Evolutionary conservation across 2,888 invertebrate species (phyloP).

Genomic region (Argynnis bischoffii): DNA sequence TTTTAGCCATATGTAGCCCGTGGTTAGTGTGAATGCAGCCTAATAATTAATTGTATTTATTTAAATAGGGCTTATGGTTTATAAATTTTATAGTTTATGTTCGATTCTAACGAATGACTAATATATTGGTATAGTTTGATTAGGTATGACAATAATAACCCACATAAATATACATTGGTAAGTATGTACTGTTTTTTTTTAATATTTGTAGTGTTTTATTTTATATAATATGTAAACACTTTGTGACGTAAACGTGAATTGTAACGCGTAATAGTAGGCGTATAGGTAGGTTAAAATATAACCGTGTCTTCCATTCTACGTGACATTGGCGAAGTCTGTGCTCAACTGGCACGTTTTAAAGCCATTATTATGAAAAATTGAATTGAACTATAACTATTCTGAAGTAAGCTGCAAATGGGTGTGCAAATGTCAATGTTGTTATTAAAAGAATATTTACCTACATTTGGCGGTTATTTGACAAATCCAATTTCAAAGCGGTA

Average conservation of each 20-base stretch:
- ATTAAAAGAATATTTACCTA: no score
- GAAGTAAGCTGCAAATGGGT: no score
- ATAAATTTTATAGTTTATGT: conserved; percentile 2
- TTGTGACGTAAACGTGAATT: conserved; percentile 4
- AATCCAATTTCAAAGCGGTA: no score
- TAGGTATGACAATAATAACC: conserved; percentile 5
- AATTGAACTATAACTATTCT: no score
- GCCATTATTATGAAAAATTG: no score
- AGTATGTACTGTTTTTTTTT: conserved; percentile 4
- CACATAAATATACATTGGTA: conserved; percentile 17
- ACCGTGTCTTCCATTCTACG: no score
- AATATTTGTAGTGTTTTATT: neutral
- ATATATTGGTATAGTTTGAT: neutral
- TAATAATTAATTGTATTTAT: neutral
- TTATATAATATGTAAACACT: neutral
- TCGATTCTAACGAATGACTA: neutral
- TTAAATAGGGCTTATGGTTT: neutral
- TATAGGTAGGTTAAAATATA: no score
- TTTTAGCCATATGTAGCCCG: neutral
- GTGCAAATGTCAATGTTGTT: no score
- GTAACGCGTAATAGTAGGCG: no score
- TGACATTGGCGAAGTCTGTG: no score
- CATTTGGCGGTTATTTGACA: no score
- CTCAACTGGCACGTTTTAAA: no score
- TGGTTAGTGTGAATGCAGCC: neutral